These are phyloP conservation scores for Drosophila glabriapex DNA, from an alignment of 2,888 invertebrate genomes.

Conservation along the genomic window DNA sequence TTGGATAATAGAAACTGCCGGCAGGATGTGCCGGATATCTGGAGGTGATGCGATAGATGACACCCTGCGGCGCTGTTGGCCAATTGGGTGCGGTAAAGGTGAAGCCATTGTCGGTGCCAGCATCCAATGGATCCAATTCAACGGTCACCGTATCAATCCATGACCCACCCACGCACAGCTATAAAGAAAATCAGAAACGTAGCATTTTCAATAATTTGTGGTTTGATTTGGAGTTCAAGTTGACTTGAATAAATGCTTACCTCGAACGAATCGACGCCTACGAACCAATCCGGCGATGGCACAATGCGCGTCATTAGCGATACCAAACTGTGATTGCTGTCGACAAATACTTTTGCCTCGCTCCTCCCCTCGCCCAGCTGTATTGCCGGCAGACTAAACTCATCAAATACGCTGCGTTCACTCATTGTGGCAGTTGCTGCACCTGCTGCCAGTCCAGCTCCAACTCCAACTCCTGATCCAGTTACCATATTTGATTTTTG, in stretches of 20 bases:
- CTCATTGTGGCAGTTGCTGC: constrained; percentile 6
- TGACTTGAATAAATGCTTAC: constrained; percentile 61
- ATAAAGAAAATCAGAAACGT: constrained; percentile 72
- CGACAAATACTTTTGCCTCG: constrained; percentile 94
- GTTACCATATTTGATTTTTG: not conserved
- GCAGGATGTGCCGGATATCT: constrained; percentile 96
- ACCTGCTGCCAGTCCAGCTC: constrained; percentile 15
- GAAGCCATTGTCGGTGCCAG: constrained; percentile 97
- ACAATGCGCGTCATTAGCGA: constrained; percentile 96
- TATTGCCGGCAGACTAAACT: constrained; percentile 93
- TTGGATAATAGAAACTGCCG: constrained; percentile 97
- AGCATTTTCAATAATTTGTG: constrained; percentile 10
- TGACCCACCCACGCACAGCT: constrained; percentile 95
- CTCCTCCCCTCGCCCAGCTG: constrained; percentile 90
- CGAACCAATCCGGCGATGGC: constrained; percentile 98
- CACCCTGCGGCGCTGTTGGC: constrained; percentile 95
- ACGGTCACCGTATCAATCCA: constrained; percentile 96
- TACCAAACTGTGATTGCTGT: constrained; percentile 95
- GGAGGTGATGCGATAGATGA: constrained; percentile 95
- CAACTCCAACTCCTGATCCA: constrained; percentile 62
- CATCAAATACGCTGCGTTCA: constrained; percentile 92
- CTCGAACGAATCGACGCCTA: constrained; percentile 94
- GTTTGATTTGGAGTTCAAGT: not conserved
- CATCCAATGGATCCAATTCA: constrained; percentile 96
- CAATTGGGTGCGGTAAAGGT: constrained; percentile 98